Base-by-base conservation (phyloP, 2,113 vertebrate genomes). In the Datnioides undecimradiatus region DNA sequence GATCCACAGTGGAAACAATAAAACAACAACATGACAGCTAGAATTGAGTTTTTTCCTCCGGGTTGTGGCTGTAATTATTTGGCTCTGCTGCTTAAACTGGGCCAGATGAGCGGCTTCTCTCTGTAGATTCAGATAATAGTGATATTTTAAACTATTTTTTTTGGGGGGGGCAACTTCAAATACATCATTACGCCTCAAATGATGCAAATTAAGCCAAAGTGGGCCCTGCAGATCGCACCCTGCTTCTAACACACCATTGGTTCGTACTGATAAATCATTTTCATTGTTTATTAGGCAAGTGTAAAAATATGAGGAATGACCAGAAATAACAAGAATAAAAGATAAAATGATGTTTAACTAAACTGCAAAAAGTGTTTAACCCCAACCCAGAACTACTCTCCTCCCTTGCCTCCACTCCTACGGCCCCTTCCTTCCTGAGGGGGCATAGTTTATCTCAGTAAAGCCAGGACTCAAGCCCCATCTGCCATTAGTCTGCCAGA, bases 381-480 rank as follows among this genome's bases (percentile, higher is more conserved):
- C 62, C 49, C 19, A 3, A 59, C 16, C 10, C 41, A 1, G n/a
- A n/a, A n/a, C n/a, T n/a, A n/a, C n/a, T 69, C 29, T 29, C 25
- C 43, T 55, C 27, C 21, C 6, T 71, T 55, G 59, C 38, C 41
- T 78, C 67, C 31, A 41, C 49, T 70, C 33, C 45, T 73, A 21
- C 46, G 36, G 57, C 69, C 79, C 17, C 41, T 33, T 65, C 54
- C 54, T 41, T 81, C 77, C 82, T 45, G 36, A 72, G 76, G 60
- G 82, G 63, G 59, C 59, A 60, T 63, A 81, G 66, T 93, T 87
- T 82, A 89, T 89, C 88, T 90, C 72, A 51, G 81, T 70, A 67
- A 86, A 84, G 33, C 80, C 33, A 38, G 59, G 75, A 86, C 75
- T 88, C 75, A 48, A 77, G 67, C 65, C 77, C 87, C 84, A 86